Evolutionary conservation across 2,888 invertebrate species (phyloP).

Genomic region (Drosophila limbata): DNA sequence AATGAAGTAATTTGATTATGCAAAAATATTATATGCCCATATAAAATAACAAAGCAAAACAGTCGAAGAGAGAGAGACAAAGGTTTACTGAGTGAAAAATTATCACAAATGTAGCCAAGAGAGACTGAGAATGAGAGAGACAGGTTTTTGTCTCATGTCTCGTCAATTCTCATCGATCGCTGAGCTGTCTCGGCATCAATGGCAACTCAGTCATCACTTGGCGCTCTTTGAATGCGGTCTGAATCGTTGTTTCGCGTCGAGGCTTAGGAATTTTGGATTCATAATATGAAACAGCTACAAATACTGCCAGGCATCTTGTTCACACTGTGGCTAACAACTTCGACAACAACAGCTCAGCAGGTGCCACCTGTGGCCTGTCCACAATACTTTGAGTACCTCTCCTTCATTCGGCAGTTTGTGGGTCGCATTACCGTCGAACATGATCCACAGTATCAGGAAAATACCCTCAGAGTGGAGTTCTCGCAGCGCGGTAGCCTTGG

Average conservation of each 20-base stretch:
- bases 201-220: slow-evolving; percentile 42
- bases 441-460: slow-evolving; percentile 41
- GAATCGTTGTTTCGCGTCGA: slow-evolving; percentile 15
- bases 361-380: slow-evolving; percentile 73
- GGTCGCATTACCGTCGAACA: slow-evolving; percentile 64
- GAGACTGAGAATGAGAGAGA: slow-evolving; percentile 4
- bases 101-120: not conserved
- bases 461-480: slow-evolving; percentile 61
- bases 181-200: not conserved
- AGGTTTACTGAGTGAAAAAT: not conserved
- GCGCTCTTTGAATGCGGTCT: slow-evolving; percentile 48
- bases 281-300: slow-evolving; percentile 46
- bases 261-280: not conserved
- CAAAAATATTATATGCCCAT: not conserved
- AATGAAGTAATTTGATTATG: slow-evolving; percentile 4
- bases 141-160: slow-evolving; percentile 3
- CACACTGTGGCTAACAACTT: slow-evolving; percentile 11
- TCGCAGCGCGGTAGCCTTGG: slow-evolving; percentile 61
- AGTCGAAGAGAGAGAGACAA: not conserved
- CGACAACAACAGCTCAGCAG: slow-evolving; percentile 26
- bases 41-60: not conserved
- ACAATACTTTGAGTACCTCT: slow-evolving; percentile 66
- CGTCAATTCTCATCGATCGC: slow-evolving; percentile 20
- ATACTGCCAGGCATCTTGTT: slow-evolving; percentile 24
- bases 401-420: slow-evolving; percentile 43